Conservation (phyloP, 2,888 invertebrate species). For the Euspilapteryx auroguttella region DNA sequence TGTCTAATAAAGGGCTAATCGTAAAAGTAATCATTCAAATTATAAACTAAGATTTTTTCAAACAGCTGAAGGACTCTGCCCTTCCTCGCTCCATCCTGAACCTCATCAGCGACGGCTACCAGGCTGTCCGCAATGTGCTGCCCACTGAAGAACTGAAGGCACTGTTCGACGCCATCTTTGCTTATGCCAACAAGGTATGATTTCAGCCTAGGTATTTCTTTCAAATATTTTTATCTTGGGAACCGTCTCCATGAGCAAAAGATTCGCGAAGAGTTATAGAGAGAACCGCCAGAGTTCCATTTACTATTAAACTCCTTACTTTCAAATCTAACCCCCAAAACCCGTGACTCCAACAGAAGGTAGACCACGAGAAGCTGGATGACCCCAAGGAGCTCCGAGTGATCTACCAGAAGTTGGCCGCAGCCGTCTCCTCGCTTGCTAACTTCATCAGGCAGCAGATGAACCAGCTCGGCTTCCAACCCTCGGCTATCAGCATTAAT, state of each 20-base stretch:
- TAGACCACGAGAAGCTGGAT: constrained; percentile 61
- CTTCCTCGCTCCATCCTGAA: constrained; percentile 59
- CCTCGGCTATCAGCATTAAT: constrained; percentile 14
- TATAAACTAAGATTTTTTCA: too few relatives aligned
- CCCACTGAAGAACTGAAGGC: constrained; percentile 67
- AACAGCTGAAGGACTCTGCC: constrained; percentile 45
- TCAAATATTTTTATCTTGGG: too few relatives aligned
- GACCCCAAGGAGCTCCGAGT: constrained; percentile 65
- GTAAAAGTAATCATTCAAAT: too few relatives aligned
- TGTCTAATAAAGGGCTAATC: too few relatives aligned
- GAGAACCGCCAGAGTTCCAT: too few relatives aligned
- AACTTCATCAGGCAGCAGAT: constrained; percentile 36
- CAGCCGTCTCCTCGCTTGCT: constrained; percentile 60
- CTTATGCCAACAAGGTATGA: constrained; percentile 68
- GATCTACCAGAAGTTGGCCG: constrained; percentile 59
- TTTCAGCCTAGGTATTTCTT: too few relatives aligned
- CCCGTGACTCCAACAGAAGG: too few relatives aligned
- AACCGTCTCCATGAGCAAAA: too few relatives aligned
- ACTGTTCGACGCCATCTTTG: constrained; percentile 59
- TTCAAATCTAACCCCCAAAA: too few relatives aligned
- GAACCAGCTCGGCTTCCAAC: constrained; percentile 21
- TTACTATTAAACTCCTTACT: too few relatives aligned
- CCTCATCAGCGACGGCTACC: constrained; percentile 56
- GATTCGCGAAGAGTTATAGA: too few relatives aligned
- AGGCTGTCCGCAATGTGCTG: constrained; percentile 56